Percentiles rank a stretch among this genome's conserved stretches.
phyloP scores from a whole-genome alignment of 1,140 invertebrate species.

The Cotesia typhae region DNA sequence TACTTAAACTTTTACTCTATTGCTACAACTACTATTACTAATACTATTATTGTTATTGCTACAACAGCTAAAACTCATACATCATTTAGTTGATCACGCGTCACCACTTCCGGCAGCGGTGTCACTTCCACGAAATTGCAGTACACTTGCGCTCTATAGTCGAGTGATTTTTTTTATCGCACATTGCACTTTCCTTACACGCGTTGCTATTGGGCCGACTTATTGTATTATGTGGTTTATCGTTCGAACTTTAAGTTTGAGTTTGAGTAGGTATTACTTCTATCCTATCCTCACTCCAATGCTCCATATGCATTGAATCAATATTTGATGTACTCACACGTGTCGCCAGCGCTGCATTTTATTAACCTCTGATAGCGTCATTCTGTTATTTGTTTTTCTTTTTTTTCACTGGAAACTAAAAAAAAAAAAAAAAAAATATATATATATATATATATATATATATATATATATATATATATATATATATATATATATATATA shows the following conservation, averaged over 20 bases:
- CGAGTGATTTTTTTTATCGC: conserved; percentile 33
- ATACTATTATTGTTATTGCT: background rate
- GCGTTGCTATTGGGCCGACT: conserved; percentile 12
- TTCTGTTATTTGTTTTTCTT: background rate
- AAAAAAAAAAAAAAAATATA: too few species aligned
- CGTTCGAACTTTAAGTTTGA: conserved; percentile 25
- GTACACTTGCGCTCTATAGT: background rate
- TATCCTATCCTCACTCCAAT: conserved; percentile 12
- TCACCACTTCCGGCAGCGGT: conserved; percentile 25
- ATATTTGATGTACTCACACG: conserved; percentile 15
- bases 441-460: too few species aligned
- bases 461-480: too few species aligned
- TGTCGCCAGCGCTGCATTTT: background rate
- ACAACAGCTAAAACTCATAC: conserved; percentile 15
- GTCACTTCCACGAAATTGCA: conserved; percentile 21
- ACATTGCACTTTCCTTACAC: conserved; percentile 33
- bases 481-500: too few species aligned
- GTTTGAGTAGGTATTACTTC: conserved; percentile 27
- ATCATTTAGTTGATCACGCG: conserved; percentile 22
- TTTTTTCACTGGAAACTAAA: too few species aligned
- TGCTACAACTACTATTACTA: too few species aligned
- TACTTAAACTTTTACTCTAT: too few species aligned
- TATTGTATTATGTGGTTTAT: conserved; percentile 25
- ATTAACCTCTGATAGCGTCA: background rate
- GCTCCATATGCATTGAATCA: conserved; percentile 31